Conservation (phyloP, 2,797 vertebrate species). For the Limnodromus scolopaceus region DNA sequence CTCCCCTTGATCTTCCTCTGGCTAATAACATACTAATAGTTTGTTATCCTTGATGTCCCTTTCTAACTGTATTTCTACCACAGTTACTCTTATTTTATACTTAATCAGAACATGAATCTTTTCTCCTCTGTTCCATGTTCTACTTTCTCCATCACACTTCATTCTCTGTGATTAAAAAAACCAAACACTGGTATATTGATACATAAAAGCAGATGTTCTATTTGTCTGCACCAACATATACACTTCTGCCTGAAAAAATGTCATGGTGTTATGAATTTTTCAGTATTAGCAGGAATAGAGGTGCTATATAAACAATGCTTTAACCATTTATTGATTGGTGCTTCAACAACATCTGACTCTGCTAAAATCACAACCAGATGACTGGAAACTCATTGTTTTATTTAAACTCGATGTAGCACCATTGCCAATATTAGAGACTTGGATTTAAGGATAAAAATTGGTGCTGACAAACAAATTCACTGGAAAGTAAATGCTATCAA, state of each 20-base stretch:
- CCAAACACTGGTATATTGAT: not conserved
- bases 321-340: constrained; percentile 49
- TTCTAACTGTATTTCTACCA: not conserved
- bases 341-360: constrained; percentile 20
- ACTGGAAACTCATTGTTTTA: not conserved
- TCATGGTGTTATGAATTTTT: constrained; percentile 36
- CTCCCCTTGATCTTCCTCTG: not conserved
- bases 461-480: not conserved
- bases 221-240: not conserved
- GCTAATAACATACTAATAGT: not conserved
- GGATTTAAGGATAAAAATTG: not conserved
- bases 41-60: not conserved
- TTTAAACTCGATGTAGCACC: not conserved
- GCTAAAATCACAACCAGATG: not conserved
- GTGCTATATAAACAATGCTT: constrained; percentile 32
- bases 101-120: not conserved
- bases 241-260: constrained; percentile 2
- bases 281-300: constrained; percentile 34
- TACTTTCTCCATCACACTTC: not conserved
- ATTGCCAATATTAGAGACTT: not conserved
- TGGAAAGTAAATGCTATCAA: not conserved
- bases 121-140: not conserved
- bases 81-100: not conserved
- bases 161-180: not conserved
- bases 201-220: not conserved